Conservation (phyloP, 2,113 vertebrate species). For the Pongo abelii region DNA sequence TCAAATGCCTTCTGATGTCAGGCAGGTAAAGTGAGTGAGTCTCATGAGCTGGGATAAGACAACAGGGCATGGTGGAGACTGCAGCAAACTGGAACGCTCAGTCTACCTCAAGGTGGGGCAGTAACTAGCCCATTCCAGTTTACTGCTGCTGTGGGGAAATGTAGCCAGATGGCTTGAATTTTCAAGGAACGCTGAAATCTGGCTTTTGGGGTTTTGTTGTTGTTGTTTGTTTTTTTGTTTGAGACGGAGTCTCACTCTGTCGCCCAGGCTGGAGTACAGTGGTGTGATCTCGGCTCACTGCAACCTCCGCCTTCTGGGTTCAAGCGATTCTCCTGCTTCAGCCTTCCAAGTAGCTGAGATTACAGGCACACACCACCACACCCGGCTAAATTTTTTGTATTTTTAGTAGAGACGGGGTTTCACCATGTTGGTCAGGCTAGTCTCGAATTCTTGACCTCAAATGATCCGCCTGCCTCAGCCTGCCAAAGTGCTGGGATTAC, state of each 20-base stretch:
- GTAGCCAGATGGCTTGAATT: not conserved
- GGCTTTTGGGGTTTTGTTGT: not conserved
- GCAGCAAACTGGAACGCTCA: not conserved
- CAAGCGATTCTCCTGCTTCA: too few species aligned
- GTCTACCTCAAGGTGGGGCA: not conserved
- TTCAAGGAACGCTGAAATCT: not conserved
- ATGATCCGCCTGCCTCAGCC: not conserved
- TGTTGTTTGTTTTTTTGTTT: too few species aligned
- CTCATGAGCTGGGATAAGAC: not conserved
- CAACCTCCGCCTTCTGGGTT: too few species aligned
- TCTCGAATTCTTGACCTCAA: not conserved
- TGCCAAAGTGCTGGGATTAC: not conserved
- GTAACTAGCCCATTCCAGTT: not conserved
- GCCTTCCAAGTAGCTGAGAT: too few species aligned
- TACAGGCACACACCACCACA: too few species aligned
- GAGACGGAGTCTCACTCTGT: too few species aligned
- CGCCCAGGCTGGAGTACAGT: too few species aligned
- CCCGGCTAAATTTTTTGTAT: too few species aligned
- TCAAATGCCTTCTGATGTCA: not conserved
- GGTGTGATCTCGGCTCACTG: too few species aligned
- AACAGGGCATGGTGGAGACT: not conserved
- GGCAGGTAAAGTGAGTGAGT: not conserved
- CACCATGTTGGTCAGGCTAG: not conserved
- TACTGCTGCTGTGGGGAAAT: not conserved
- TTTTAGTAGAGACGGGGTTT: not conserved